Percentiles rank a stretch among this genome's conserved stretches.
These are phyloP conservation scores for Procavia capensis DNA, from an alignment of 2,113 vertebrate genomes.

Conservation along the genomic window DNA sequence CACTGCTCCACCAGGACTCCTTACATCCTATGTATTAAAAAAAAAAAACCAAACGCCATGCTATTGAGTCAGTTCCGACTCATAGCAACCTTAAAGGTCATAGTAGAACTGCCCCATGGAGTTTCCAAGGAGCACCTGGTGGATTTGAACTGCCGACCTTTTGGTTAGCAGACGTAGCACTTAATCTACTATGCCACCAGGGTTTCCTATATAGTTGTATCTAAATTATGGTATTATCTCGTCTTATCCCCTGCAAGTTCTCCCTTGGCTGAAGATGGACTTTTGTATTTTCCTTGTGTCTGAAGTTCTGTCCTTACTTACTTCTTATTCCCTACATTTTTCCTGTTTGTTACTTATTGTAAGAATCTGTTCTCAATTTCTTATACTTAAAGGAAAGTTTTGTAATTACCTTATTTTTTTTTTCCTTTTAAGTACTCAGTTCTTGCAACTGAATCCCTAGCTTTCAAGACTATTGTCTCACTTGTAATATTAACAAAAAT, in stretches of 20 bases:
- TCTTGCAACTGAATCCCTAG: not conserved
- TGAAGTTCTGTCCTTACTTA: not conserved
- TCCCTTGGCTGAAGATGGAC: not conserved
- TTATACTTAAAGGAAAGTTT: not conserved
- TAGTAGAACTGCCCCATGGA: no score
- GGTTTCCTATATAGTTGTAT: not conserved
- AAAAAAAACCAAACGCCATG: no score
- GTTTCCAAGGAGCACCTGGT: no score
- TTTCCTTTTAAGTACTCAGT: not conserved
- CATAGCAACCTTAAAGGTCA: no score
- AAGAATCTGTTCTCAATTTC: not conserved
- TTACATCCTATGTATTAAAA: no score
- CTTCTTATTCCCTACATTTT: not conserved
- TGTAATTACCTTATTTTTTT: not conserved
- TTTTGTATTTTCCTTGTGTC: not conserved
- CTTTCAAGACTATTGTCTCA: conserved; percentile 43
- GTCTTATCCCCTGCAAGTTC: not conserved
- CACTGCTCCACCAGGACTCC: no score
- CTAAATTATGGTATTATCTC: not conserved
- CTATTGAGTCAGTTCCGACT: no score
- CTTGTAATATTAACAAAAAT: conserved; percentile 49
- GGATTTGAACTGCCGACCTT: no score
- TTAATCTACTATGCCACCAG: no score
- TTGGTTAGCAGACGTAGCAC: no score
- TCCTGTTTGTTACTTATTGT: not conserved